Evolutionary conservation across 1,140 invertebrate genomes (phyloP).

Genomic region (Zaprionus vittiger): DNA sequence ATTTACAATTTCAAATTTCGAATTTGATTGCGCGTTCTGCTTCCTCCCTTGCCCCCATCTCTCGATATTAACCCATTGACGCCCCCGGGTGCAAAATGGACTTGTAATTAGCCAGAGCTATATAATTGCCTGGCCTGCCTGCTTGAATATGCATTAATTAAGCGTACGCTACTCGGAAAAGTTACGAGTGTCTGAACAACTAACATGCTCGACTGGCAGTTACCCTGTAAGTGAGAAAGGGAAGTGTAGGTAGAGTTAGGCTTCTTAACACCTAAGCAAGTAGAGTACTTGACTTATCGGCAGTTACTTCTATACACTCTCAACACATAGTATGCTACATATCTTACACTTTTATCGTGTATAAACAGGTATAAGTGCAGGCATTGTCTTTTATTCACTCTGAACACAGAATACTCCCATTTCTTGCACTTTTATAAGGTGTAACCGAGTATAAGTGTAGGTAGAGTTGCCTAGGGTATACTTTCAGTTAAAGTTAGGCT

Average conservation of each 20-base stretch:
- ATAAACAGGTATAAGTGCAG: background rate
- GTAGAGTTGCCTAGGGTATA: too few species aligned
- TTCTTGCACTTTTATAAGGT: background rate
- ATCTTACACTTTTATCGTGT: background rate
- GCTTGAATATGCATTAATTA: slow-evolving; percentile 77
- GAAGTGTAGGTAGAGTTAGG: background rate
- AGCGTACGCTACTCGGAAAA: slow-evolving; percentile 30
- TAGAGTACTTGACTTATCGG: too few species aligned
- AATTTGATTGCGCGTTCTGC: background rate
- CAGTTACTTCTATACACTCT: background rate
- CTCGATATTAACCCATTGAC: slow-evolving; percentile 55
- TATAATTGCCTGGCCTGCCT: slow-evolving; percentile 58
- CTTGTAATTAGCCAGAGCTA: slow-evolving; percentile 68
- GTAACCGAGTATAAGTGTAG: background rate
- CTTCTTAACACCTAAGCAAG: too few species aligned
- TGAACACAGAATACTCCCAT: background rate
- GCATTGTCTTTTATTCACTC: background rate
- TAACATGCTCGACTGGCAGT: background rate
- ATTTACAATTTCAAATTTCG: background rate
- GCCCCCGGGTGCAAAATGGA: slow-evolving; percentile 33
- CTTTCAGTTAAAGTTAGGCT: background rate
- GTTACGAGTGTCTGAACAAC: background rate
- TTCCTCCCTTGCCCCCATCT: background rate
- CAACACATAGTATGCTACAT: background rate
- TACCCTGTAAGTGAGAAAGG: background rate